Evolutionary conservation across 2,797 vertebrate species (phyloP).

Genomic region (Sebastes dallii): DNA sequence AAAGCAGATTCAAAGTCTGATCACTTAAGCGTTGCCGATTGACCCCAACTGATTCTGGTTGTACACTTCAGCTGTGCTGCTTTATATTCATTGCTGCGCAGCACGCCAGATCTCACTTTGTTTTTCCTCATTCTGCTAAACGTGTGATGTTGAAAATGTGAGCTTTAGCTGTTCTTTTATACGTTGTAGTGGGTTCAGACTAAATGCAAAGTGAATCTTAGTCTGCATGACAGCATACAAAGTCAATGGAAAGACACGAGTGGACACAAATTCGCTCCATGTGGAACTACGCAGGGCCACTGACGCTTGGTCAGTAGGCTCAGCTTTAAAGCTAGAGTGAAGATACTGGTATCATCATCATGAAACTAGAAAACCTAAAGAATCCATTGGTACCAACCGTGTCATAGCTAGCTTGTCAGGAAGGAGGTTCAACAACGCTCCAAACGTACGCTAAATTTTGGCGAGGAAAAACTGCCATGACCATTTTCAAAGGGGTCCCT

Average conservation of each 20-base stretch:
- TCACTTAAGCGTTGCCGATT: not conserved
- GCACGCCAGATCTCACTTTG: not conserved
- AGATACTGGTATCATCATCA: no score
- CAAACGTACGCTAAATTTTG: fast-evolving
- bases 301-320: no score
- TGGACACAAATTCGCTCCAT: not conserved
- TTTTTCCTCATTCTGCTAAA: not conserved
- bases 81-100: not conserved
- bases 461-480: fast-evolving
- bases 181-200: no score
- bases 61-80: not conserved
- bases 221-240: not conserved
- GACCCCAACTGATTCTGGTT: not conserved
- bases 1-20: not conserved
- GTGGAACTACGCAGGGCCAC: no score
- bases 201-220: not conserved
- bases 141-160: not conserved
- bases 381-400: no score
- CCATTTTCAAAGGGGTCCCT: no score
- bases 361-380: no score
- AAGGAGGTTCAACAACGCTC: fast-evolving
- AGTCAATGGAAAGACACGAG: not conserved
- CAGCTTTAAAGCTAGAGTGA: no score
- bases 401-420: no score
- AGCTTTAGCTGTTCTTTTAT: not conserved